Evolutionary conservation across 2,888 invertebrate genomes (phyloP).

Genomic region (Amblyteles armatorius): DNA sequence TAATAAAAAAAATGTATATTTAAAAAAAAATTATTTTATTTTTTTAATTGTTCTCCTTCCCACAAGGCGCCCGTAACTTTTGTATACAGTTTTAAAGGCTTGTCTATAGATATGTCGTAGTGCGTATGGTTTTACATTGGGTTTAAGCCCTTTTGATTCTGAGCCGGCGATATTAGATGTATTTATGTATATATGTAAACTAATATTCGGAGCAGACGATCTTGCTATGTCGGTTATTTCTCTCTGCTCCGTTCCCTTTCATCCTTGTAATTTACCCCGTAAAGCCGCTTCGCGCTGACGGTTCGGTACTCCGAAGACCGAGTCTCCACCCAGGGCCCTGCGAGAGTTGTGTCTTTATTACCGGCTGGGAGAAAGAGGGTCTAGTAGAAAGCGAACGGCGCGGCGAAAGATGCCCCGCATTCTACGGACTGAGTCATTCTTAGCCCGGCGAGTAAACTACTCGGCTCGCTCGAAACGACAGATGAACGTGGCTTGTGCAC

Average conservation of each 20-base stretch:
- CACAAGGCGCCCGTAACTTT: too few relatives aligned
- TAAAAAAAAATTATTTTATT: too few relatives aligned
- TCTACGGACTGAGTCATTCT: constrained; percentile 76
- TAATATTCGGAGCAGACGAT: not conserved
- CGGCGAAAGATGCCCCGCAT: constrained; percentile 72
- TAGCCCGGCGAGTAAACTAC: not conserved
- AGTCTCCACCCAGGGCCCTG: constrained; percentile 41
- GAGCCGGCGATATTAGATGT: not conserved
- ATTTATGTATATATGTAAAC: constrained; percentile 6
- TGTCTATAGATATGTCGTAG: not conserved
- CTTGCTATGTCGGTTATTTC: constrained; percentile 7
- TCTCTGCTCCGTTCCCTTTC: constrained; percentile 41
- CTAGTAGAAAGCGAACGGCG: constrained; percentile 47
- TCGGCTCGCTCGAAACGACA: not conserved
- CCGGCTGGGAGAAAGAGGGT: constrained; percentile 35
- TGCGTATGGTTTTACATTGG: not conserved
- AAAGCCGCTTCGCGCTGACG: constrained; percentile 71
- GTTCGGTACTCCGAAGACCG: constrained; percentile 48
- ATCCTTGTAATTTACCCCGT: constrained; percentile 67
- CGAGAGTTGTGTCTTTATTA: constrained; percentile 79
- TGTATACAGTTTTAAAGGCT: not conserved
- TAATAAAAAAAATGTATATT: too few relatives aligned
- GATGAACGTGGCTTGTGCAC: too few relatives aligned
- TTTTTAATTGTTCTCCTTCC: too few relatives aligned
- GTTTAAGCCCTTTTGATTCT: too few relatives aligned